Evolutionary conservation across 2,797 vertebrate genomes (phyloP).

Genomic region (Aselliscus stoliczkanus): DNA sequence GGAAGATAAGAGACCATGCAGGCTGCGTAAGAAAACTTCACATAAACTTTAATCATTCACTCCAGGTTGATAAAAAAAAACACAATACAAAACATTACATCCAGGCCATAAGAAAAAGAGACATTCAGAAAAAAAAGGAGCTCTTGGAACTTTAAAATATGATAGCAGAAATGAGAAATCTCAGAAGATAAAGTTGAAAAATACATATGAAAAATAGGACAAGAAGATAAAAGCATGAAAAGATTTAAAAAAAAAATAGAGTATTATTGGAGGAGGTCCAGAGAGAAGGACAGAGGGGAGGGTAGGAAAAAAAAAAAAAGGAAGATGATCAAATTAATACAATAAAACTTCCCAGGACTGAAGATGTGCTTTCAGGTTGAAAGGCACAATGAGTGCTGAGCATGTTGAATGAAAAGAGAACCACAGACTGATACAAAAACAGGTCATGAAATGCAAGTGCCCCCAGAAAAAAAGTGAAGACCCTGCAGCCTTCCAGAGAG

Average conservation of each 20-base stretch:
- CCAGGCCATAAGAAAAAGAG: neutral
- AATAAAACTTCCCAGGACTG: neutral
- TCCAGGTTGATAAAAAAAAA: neutral
- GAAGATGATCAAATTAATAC: neutral
- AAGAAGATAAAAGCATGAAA: neutral
- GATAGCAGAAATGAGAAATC: neutral
- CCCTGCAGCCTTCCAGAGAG: neutral
- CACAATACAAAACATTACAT: neutral
- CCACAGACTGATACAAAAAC: neutral
- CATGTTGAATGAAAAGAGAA: neutral
- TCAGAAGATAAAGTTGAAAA: neutral
- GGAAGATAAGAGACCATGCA: neutral
- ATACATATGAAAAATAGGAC: neutral
- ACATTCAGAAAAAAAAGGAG: neutral
- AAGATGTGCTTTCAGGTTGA: neutral
- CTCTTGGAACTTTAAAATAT: neutral
- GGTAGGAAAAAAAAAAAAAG: neutral
- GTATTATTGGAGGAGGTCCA: neutral
- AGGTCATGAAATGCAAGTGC: neutral
- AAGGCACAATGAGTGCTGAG: neutral
- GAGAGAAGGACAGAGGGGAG: neutral
- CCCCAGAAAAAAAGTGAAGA: neutral
- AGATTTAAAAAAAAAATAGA: neutral
- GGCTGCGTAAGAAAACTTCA: neutral
- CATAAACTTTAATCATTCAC: neutral